Conservation (phyloP, 92 coral and sea anemone species). For the Parazoanthus darwini region DNA sequence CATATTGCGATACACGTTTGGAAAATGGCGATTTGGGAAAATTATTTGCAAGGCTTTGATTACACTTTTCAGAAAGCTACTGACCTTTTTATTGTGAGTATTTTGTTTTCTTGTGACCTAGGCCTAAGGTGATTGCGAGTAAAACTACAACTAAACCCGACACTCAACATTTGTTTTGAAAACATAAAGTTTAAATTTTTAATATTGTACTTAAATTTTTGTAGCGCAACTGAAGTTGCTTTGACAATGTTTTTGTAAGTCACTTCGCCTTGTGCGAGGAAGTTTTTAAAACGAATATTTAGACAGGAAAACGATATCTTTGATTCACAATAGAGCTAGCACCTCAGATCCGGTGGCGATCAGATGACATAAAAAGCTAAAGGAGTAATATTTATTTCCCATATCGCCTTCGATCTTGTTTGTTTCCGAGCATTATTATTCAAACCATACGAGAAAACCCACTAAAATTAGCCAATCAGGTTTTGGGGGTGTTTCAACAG, state of each 20-base stretch:
- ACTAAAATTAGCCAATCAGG: constrained; percentile 29
- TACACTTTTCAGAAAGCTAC: not conserved
- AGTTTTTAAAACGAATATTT: not conserved
- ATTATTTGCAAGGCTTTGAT: not conserved
- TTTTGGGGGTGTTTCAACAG: constrained; percentile 5
- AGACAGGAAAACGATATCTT: not conserved
- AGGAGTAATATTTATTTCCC: not conserved
- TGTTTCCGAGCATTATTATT: no score
- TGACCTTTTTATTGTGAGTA: no score
- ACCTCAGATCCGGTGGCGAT: not conserved
- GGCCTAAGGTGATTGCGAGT: no score
- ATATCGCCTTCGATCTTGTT: no score
- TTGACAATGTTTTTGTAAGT: not conserved
- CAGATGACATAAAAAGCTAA: not conserved
- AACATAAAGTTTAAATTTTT: not conserved
- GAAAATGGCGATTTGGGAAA: not conserved
- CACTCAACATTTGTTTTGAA: not conserved
- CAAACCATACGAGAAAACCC: constrained; percentile 34
- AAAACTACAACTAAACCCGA: not conserved
- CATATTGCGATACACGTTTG: not conserved
- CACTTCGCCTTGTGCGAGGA: not conserved
- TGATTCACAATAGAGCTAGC: not conserved
- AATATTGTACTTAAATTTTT: not conserved
- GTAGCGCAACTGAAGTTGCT: not conserved
- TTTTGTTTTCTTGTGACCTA: no score